Evolutionary conservation across 2,888 invertebrate species (phyloP).

Genomic region (Leptinotarsa rubiginosa): DNA sequence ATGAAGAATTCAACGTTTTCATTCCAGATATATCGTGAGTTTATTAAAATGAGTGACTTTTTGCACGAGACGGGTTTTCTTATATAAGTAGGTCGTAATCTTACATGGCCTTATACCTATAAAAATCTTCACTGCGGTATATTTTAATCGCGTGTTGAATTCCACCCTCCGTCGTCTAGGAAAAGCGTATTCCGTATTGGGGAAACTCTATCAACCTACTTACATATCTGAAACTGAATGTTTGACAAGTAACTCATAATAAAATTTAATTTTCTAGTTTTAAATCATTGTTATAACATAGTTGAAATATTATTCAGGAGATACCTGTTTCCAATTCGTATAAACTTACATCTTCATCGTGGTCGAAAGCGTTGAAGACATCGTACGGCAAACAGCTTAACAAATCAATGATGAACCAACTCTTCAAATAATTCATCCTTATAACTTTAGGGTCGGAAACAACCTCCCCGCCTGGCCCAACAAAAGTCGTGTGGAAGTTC

Average conservation of each 20-base stretch:
- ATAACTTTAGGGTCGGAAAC: conserved; percentile 99
- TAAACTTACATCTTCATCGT: conserved; percentile 91
- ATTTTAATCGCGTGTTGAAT: conserved; percentile 12
- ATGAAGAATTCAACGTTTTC: not conserved
- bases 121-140: conserved; percentile 19
- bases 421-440: conserved; percentile 98
- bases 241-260: too few relatives aligned
- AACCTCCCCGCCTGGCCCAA: conserved; percentile 95
- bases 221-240: too few relatives aligned
- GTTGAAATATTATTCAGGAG: not conserved
- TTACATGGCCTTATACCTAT: conserved; percentile 10
- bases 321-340: not conserved
- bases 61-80: not conserved
- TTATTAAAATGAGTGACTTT: not conserved
- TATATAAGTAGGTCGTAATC: conserved; percentile 9
- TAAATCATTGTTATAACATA: too few relatives aligned
- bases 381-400: conserved; percentile 99
- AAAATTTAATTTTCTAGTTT: too few relatives aligned
- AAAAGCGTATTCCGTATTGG: not conserved
- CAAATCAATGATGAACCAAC: conserved; percentile 99
- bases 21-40: not conserved
- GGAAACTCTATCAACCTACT: not conserved
- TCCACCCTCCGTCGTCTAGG: not conserved
- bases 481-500: conserved; percentile 99
- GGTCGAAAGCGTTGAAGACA: conserved; percentile 99